phyloP scores from a whole-genome alignment of 2,113 vertebrate genomes.

The Mastomys coucha region DNA sequence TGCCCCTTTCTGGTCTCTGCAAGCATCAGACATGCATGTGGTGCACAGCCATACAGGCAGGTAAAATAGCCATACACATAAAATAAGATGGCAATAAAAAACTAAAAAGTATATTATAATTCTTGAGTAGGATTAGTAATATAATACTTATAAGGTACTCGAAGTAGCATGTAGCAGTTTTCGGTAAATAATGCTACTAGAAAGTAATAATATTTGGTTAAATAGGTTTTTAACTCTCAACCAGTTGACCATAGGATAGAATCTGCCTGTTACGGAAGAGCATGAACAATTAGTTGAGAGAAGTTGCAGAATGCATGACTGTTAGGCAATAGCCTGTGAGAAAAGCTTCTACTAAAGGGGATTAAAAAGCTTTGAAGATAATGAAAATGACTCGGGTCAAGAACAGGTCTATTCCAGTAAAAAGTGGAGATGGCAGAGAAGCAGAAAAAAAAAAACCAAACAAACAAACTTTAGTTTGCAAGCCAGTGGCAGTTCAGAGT shows the following conservation, averaged over 20 bases:
- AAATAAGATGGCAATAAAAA: not conserved
- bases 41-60: not conserved
- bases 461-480: not conserved
- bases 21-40: not conserved
- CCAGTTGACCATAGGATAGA: not conserved
- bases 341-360: not conserved
- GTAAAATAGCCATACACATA: not conserved
- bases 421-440: slow-evolving; percentile 6
- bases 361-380: not conserved
- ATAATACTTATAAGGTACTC: not conserved
- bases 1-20: not conserved
- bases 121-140: not conserved
- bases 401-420: not conserved
- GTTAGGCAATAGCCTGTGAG: not conserved
- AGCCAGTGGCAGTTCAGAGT: not conserved
- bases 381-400: not conserved
- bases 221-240: not conserved
- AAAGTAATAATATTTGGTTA: not conserved
- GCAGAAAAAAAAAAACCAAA: not conserved
- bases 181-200: not conserved
- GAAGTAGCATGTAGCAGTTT: not conserved
- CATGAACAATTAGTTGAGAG: not conserved
- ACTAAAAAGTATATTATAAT: not conserved
- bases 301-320: not conserved
- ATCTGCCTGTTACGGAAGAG: not conserved